Evolutionary conservation across 2,113 vertebrate species (phyloP).

Genomic region (Phocoena phocoena): DNA sequence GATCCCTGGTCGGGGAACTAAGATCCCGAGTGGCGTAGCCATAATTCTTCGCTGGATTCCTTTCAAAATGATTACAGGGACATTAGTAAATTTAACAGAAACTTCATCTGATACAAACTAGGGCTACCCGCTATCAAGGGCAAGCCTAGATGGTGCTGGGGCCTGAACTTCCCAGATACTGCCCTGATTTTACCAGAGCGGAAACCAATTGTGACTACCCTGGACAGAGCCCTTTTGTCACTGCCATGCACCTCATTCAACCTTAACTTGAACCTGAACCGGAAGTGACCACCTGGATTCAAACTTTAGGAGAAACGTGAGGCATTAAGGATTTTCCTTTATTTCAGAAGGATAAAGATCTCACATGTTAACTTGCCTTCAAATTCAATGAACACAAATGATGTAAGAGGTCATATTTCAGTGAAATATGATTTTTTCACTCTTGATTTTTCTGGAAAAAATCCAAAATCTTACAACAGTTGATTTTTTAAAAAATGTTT

Average conservation of each 20-base stretch:
- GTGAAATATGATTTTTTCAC: not conserved
- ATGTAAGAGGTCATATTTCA: not conserved
- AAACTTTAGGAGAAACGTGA: not conserved
- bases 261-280: not conserved
- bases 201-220: not conserved
- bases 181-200: not conserved
- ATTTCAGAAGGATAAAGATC: not conserved
- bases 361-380: not conserved
- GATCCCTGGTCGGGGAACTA: no score
- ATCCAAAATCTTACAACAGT: not conserved
- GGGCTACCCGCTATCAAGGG: not conserved
- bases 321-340: not conserved
- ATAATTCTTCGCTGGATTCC: not conserved
- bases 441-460: not conserved
- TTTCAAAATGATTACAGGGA: not conserved
- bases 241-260: not conserved
- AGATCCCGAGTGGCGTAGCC: no score
- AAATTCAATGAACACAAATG: not conserved
- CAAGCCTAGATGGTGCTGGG: not conserved
- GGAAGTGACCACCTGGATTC: not conserved
- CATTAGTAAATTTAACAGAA: slow-evolving; percentile 21
- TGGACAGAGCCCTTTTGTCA: not conserved
- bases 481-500: not conserved
- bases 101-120: not conserved
- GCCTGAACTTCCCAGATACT: not conserved